Evolutionary conservation across 2,888 invertebrate genomes (phyloP).

Genomic region (Ochropleura plecta): DNA sequence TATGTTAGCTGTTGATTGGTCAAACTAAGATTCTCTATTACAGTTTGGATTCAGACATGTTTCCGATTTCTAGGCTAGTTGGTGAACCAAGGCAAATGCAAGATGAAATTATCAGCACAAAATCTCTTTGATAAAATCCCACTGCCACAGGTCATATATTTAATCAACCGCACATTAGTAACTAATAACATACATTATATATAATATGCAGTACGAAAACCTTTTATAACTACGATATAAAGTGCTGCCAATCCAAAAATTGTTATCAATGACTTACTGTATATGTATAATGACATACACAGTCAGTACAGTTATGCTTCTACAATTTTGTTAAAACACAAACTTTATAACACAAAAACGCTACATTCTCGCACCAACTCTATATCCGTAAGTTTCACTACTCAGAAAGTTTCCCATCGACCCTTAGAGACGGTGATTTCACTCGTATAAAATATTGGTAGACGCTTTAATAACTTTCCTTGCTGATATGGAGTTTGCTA

Average conservation of each 20-base stretch:
- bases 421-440: constrained; percentile 75
- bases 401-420: constrained; percentile 70
- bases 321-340: background rate
- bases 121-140: too few species aligned
- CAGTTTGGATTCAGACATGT: background rate
- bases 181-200: too few species aligned
- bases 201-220: too few species aligned
- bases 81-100: background rate
- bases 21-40: background rate
- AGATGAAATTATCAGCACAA: too few species aligned
- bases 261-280: too few species aligned
- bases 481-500: constrained; percentile 78
- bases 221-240: too few species aligned
- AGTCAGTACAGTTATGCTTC: too few species aligned
- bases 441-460: constrained; percentile 80
- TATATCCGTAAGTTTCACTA: constrained; percentile 47
- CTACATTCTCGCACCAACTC: constrained; percentile 43
- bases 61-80: background rate
- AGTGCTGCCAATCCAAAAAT: too few species aligned
- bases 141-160: too few species aligned
- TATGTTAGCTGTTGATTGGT: background rate
- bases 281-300: too few species aligned
- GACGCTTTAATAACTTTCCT: constrained; percentile 81
- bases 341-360: constrained; percentile 6
- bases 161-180: too few species aligned